Conservation (phyloP, 2,113 vertebrate genomes). For the Cathartes aura region DNA sequence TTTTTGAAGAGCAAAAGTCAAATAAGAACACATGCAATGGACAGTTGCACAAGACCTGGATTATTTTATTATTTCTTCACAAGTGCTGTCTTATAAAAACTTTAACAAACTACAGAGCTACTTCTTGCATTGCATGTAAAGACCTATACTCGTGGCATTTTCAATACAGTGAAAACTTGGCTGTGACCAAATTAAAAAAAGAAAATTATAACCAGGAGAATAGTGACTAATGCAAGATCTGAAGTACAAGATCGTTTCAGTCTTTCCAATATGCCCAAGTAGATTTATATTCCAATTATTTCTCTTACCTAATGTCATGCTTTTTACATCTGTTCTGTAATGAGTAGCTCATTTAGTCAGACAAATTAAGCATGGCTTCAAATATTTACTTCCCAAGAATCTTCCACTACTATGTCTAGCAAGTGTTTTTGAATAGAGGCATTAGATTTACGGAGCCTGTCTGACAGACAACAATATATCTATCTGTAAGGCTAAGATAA, state of each 20-base stretch:
- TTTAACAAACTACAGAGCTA: not conserved
- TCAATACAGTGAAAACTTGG: not conserved
- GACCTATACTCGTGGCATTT: not conserved
- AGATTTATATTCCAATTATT: not conserved
- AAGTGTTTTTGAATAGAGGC: not conserved
- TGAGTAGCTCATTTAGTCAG: not conserved
- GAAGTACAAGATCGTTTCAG: not conserved
- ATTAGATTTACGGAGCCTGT: not conserved
- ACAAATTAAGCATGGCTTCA: not conserved
- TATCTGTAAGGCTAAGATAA: conserved; percentile 12
- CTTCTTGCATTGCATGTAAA: not conserved
- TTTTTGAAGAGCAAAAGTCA: not conserved
- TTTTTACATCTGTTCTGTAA: not conserved
- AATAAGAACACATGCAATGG: not conserved
- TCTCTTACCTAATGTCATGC: not conserved
- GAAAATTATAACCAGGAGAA: not conserved
- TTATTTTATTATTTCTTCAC: not conserved
- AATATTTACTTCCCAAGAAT: not conserved
- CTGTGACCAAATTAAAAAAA: not conserved
- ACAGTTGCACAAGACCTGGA: not conserved
- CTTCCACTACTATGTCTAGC: not conserved
- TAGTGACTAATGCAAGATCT: not conserved
- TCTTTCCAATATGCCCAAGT: not conserved
- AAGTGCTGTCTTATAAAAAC: not conserved
- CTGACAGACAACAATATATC: not conserved